These are phyloP conservation scores for Spinibarbus caldwelli DNA, from an alignment of 2,797 vertebrate species.

Conservation along the genomic window DNA sequence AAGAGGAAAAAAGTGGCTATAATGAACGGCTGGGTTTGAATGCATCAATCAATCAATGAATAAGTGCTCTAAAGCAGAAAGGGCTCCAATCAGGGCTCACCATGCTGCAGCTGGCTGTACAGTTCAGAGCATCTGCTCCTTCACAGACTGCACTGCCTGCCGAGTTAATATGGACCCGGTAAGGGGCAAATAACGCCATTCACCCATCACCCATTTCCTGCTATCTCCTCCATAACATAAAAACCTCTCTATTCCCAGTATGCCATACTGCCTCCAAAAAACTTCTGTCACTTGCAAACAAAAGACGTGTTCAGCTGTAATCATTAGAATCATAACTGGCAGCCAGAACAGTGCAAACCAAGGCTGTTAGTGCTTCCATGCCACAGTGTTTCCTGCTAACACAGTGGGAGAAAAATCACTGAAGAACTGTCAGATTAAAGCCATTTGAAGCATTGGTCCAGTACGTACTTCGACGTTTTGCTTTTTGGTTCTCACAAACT, in stretches of 20 bases:
- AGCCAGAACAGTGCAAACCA: slow-evolving; percentile 12
- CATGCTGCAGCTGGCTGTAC: slow-evolving; percentile 53
- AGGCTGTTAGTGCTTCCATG: slow-evolving; percentile 11
- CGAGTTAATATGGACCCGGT: slow-evolving; percentile 66
- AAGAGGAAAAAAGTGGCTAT: slow-evolving; percentile 31
- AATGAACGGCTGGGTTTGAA: slow-evolving; percentile 51
- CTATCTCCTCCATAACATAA: slow-evolving; percentile 27
- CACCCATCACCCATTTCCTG: slow-evolving; percentile 42
- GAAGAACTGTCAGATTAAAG: background rate
- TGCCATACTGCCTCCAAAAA: slow-evolving; percentile 23
- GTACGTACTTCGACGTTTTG: background rate
- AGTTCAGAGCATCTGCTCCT: slow-evolving; percentile 66
- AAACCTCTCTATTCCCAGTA: slow-evolving; percentile 35
- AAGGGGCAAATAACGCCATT: slow-evolving; percentile 63
- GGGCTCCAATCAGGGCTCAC: slow-evolving; percentile 18
- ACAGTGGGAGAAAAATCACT: background rate
- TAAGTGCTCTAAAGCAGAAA: slow-evolving; percentile 39
- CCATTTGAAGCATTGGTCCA: background rate
- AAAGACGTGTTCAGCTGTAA: slow-evolving; percentile 42
- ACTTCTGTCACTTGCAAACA: slow-evolving; percentile 41
- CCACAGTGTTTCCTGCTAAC: background rate
- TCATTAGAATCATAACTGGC: slow-evolving; percentile 46
- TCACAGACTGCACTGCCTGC: slow-evolving; percentile 66
- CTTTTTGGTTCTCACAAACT: slow-evolving; percentile 8
- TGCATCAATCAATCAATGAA: slow-evolving; percentile 48